Evolutionary conservation across 1,140 invertebrate species (phyloP).

Genomic region (Pseudomyrmex sp.): DNA sequence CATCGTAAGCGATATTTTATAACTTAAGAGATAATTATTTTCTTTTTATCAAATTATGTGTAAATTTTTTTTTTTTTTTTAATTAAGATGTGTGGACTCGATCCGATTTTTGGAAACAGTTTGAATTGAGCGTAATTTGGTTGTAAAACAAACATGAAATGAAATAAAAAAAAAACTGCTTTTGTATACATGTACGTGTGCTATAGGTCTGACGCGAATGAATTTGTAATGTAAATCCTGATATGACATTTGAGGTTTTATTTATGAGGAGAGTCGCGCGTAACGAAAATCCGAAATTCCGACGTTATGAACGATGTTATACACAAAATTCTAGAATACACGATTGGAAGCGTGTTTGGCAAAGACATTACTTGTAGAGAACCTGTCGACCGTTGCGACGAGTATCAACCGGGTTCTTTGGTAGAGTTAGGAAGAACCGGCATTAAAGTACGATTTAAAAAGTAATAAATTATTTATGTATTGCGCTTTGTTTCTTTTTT

Average conservation of each 20-base stretch:
- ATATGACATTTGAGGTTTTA: neutral
- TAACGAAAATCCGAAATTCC: neutral
- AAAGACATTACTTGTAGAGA: slow-evolving; percentile 82
- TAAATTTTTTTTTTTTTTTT: too few species aligned
- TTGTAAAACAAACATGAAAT: slow-evolving; percentile 1
- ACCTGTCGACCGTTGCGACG: slow-evolving; percentile 78
- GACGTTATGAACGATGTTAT: slow-evolving; percentile 76
- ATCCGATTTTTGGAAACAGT: neutral
- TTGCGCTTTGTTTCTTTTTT: too few species aligned
- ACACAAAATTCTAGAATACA: slow-evolving; percentile 78
- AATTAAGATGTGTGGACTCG: too few species aligned
- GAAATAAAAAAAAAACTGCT: neutral
- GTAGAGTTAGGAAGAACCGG: slow-evolving; percentile 79
- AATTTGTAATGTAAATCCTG: too few species aligned
- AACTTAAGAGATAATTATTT: too few species aligned
- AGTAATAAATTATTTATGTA: neutral
- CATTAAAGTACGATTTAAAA: slow-evolving; percentile 72
- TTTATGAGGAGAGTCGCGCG: neutral
- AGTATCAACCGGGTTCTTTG: slow-evolving; percentile 80
- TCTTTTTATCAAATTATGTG: too few species aligned
- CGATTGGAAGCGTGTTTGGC: slow-evolving; percentile 80
- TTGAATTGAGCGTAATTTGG: slow-evolving; percentile 8
- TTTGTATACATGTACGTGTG: neutral
- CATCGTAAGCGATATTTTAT: too few species aligned
- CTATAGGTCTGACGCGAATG: neutral